A percentile compares a stretch with the other conserved stretches of the same genome.
Conservation (phyloP, 2,888 invertebrate species). For the Uropetala carovei region DNA sequence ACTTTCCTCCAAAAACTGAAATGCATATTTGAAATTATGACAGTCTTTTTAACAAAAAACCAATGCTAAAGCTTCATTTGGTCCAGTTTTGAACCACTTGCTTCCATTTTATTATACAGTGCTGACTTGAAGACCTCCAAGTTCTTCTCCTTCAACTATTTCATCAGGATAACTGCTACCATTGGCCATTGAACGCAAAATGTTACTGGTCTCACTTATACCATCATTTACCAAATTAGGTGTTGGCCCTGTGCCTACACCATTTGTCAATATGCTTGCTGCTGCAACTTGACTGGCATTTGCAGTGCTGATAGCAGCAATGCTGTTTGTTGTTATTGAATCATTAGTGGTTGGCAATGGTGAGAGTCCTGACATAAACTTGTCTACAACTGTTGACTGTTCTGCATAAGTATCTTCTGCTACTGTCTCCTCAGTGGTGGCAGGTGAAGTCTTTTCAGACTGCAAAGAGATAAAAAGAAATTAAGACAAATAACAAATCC, state of each 20-base stretch:
- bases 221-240: conserved; percentile 1
- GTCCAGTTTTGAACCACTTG: not conserved
- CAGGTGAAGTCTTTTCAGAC: conserved; percentile 36
- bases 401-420: conserved; percentile 6
- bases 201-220: conserved; percentile 14
- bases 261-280: conserved; percentile 52
- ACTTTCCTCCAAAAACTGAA: not conserved
- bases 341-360: conserved; percentile 29
- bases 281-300: conserved; percentile 59
- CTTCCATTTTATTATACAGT: conserved; percentile 6
- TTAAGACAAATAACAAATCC: not conserved
- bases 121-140: conserved; percentile 53
- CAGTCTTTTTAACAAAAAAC: not conserved
- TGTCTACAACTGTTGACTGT: conserved; percentile 45
- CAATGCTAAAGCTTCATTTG: not conserved
- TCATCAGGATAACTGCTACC: conserved; percentile 48
- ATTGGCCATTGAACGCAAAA: conserved; percentile 29
- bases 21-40: not conserved
- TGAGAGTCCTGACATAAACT: conserved; percentile 42
- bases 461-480: not conserved
- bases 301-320: conserved; percentile 39
- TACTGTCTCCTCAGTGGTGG: conserved; percentile 10
- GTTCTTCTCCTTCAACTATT: conserved; percentile 33
- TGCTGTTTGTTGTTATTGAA: conserved; percentile 38
- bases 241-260: conserved; percentile 12